Percentiles rank a stretch among this genome's conserved stretches.
Evolutionary conservation across 2,797 vertebrate genomes (phyloP).

Genomic region (Pseudomugil tenellus): DNA sequence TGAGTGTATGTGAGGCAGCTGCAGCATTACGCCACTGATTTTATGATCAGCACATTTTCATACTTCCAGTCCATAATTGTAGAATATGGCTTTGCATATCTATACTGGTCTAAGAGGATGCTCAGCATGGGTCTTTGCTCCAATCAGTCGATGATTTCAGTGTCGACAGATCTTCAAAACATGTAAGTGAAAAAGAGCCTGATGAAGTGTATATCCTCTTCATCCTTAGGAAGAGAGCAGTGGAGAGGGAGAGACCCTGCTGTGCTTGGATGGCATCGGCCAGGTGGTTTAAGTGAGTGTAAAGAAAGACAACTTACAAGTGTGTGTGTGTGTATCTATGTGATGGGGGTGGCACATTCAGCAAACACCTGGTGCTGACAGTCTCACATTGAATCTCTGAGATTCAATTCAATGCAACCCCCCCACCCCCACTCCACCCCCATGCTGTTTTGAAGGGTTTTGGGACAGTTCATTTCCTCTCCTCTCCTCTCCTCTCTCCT

Average conservation of each 20-base stretch:
- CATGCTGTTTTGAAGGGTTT: slow-evolving; percentile 58
- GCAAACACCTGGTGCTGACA: slow-evolving; percentile 74
- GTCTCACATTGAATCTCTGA: slow-evolving; percentile 61
- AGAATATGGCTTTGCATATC: slow-evolving; percentile 60
- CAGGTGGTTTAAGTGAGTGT: slow-evolving; percentile 71
- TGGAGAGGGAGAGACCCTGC: slow-evolving; percentile 60
- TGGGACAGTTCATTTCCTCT: slow-evolving; percentile 55
- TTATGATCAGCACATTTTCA: slow-evolving; percentile 67
- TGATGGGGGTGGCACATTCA: slow-evolving; percentile 52
- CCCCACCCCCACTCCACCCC: too few relatives aligned
- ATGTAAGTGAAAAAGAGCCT: slow-evolving; percentile 65
- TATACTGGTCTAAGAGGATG: slow-evolving; percentile 62
- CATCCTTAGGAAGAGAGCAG: slow-evolving; percentile 43
- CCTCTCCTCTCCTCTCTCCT: slow-evolving; percentile 8
- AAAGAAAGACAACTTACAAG: slow-evolving; percentile 49
- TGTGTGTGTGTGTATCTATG: slow-evolving; percentile 10
- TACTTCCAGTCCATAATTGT: slow-evolving; percentile 69
- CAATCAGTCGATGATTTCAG: slow-evolving; percentile 66
- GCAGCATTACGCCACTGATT: slow-evolving; percentile 57
- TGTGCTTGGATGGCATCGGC: slow-evolving; percentile 58
- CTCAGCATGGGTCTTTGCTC: slow-evolving; percentile 63
- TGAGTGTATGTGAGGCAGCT: slow-evolving; percentile 55
- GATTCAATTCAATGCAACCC: slow-evolving; percentile 60
- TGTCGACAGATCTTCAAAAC: slow-evolving; percentile 61
- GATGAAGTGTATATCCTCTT: slow-evolving; percentile 64